Evolutionary conservation across 2,113 vertebrate species (phyloP).

Genomic region (Dasyprocta punctata): DNA sequence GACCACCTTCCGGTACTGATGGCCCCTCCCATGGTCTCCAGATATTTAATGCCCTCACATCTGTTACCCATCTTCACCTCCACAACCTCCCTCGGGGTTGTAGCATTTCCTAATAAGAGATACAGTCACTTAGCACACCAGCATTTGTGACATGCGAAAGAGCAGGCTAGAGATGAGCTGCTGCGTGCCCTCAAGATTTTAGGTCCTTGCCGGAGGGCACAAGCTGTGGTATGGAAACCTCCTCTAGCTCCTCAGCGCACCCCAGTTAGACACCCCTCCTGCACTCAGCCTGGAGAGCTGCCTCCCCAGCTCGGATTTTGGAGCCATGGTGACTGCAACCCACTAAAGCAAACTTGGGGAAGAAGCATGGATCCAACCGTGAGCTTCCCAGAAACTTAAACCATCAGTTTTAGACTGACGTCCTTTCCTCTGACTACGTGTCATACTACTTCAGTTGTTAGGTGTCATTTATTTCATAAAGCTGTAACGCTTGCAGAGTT

Average conservation of each 20-base stretch:
- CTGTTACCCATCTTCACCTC: neutral
- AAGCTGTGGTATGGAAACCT: neutral
- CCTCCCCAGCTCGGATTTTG: too few species aligned
- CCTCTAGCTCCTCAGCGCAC: neutral
- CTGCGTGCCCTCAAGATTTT: neutral
- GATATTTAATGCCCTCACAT: neutral
- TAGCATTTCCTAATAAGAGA: neutral
- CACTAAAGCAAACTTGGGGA: neutral
- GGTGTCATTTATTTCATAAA: conserved; percentile 16
- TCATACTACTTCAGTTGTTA: neutral
- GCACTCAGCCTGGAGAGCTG: too few species aligned
- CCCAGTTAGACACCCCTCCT: neutral
- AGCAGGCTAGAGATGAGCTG: neutral
- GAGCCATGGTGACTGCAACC: neutral
- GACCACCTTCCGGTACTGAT: too few species aligned
- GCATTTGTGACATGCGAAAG: neutral
- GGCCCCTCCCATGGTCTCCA: neutral
- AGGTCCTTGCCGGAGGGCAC: rapidly evolving
- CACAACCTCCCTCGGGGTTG: neutral
- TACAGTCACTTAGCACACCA: neutral
- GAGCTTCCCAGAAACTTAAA: neutral
- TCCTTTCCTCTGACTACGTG: neutral
- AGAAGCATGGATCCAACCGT: neutral
- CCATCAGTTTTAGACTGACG: neutral
- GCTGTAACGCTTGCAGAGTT: neutral